Base-by-base conservation (phyloP, 2,113 vertebrate genomes). In the Leptobrachium ailaonicum region DNA sequence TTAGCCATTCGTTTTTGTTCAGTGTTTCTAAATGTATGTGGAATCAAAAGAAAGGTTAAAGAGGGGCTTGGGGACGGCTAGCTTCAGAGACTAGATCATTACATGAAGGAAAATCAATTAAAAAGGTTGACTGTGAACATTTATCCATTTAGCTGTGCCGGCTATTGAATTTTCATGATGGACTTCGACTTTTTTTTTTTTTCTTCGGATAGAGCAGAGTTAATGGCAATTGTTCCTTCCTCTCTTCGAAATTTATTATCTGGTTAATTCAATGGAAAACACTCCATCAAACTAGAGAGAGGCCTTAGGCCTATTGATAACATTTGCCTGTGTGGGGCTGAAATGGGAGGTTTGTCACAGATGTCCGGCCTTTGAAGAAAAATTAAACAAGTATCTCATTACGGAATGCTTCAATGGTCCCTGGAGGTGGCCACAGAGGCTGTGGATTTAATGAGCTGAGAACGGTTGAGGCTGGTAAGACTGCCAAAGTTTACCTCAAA, bases 301-400 rank as follows among this genome's bases (percentile, higher is more conserved):
- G 93, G 95, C 96, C 96, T 88, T 91, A 92, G 92, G 96, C 94
- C 95, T 94, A 97, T 98, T 99, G 96, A 98, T 96, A 92, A 95
- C 94, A 94, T 92, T 92, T 95, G 93, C 96, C 97, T 95, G 97
- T 95, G 96, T 94, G 91, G 95, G 94, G 91, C 95, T 93, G 90
- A 92, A 90, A 83, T 85, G 91, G 92, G 91, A 92, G 93, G 91
- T 93, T 93, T 95, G 95, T 97, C 96, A 96, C 96, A 99, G 97
- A 99, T 98, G 97, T 97, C 96, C 96, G 82, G 92, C 92, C 95
- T 98, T 97, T 98, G 96, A 98, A 98, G 95, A 96, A 95, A 98
- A 98, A 99, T 98, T 98, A 98, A 99, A 99, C 96, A 98, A 99
- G 96, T 98, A 96, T 96, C 96, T 98, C 96, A 98, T 99, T 99